Base-by-base conservation (phyloP, 2,888 invertebrate genomes). In the Campoplex nolae region DNA sequence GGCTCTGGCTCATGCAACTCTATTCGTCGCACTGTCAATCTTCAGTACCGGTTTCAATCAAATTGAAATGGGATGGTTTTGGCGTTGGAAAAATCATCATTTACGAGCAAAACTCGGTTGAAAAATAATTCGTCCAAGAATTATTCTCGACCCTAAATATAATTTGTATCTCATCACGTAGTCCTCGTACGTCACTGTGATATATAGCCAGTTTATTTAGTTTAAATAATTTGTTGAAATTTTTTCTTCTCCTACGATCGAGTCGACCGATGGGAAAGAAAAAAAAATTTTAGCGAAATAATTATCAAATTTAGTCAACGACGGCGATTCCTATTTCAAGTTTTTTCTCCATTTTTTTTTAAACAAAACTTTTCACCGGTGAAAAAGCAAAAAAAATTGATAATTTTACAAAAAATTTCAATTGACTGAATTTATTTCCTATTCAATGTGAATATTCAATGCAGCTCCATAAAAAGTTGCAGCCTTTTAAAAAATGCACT, bases 51-150 rank as follows among this genome's bases (percentile, higher is more conserved):
- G 93, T 58, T 94, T 94, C 85, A 93, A 90, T 89, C 92, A 94
- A 83, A 85, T 94, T 45, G 94, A 94, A 89, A 94, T 93, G 81
- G 91, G 90, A 68, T 94, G 94, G 93, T 94, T 93, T 82, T 92
- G 92, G 92, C 92, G 91, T 45, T 93, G 94, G 94, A 90, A 77
- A 70, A 87, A 70, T 84, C 85, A 88, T 58, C 68, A 70, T n/a
- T 51, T 85, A 23, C 84, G 81, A 78, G 87, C 85, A 48, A 88
- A 88, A 70, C 88, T 88, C 77, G 74, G 58, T 51, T 85, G 70
- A 85, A 83, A 42, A 38, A 51, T 32, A 56, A 68, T 28, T 78
- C 16, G 35, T 58, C 42, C 9, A 42, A 42, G 6, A 58, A 58
- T 58, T 74, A 65, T 68, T 87, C 6, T 9, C 67, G 76, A 23